Evolutionary conservation across 1,140 invertebrate species (phyloP).

Genomic region (Drosophila baimaii): DNA sequence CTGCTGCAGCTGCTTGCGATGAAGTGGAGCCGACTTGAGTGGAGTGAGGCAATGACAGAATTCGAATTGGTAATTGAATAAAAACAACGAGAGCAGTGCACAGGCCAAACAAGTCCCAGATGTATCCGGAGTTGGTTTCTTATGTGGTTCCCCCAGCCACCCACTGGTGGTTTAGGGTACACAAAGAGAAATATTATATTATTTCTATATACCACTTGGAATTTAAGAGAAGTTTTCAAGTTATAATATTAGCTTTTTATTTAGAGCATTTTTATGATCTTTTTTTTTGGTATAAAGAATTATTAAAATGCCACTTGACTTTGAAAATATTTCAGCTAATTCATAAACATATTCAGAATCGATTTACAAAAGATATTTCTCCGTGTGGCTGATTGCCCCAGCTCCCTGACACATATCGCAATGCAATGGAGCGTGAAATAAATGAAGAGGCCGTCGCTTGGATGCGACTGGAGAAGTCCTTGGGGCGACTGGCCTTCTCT

Average conservation of each 20-base stretch:
- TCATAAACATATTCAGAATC: too few species aligned
- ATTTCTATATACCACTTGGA: too few species aligned
- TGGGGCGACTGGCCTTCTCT: slow-evolving; percentile 25
- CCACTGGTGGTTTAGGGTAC: not conserved
- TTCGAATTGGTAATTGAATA: slow-evolving; percentile 75
- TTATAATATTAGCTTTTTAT: too few species aligned
- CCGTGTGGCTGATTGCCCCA: slow-evolving; percentile 62
- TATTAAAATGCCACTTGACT: not conserved
- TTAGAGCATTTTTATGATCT: too few species aligned
- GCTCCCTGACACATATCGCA: slow-evolving; percentile 66
- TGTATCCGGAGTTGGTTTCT: slow-evolving; percentile 8
- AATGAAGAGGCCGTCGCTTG: slow-evolving; percentile 55
- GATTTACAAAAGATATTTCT: slow-evolving; percentile 1
- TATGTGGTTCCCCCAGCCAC: slow-evolving; percentile 10
- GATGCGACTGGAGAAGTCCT: slow-evolving; percentile 12
- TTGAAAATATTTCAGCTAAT: not conserved
- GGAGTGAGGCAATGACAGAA: slow-evolving; percentile 35
- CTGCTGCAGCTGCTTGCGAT: slow-evolving; percentile 48
- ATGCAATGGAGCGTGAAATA: slow-evolving; percentile 78
- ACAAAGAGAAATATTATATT: not conserved
- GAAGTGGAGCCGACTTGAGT: not conserved
- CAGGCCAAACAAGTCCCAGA: slow-evolving; percentile 59
- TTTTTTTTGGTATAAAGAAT: too few species aligned
- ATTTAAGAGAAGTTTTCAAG: not conserved
- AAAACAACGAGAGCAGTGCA: slow-evolving; percentile 63